Conservation (phyloP, 2,888 invertebrate genomes). For the Myopa testacea region DNA sequence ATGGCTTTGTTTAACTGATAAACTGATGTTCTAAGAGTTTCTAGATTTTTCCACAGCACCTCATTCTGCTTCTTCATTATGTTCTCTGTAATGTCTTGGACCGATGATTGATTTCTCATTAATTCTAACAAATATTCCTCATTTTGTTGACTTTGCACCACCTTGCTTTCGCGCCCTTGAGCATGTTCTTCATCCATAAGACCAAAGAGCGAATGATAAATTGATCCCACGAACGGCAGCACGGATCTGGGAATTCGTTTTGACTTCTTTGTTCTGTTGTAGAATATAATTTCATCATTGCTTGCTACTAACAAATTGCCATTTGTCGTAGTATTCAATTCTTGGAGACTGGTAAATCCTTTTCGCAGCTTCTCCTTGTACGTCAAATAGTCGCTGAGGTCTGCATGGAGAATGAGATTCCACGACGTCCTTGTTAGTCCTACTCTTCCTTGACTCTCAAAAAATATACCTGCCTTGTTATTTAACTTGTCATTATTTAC, state of each 20-base stretch:
- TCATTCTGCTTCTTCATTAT: too few species aligned
- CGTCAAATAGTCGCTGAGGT: background rate
- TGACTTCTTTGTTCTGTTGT: background rate
- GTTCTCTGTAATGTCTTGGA: too few species aligned
- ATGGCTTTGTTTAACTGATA: background rate
- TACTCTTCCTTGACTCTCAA: background rate
- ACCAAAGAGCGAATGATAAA: background rate
- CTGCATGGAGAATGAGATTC: background rate
- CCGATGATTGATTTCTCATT: too few species aligned
- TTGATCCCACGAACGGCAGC: slow-evolving; percentile 6
- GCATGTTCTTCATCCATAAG: slow-evolving; percentile 1
- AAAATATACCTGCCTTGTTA: background rate
- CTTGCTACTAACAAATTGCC: background rate
- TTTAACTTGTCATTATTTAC: background rate
- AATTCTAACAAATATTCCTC: too few species aligned
- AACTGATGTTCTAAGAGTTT: background rate
- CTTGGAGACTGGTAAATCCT: background rate
- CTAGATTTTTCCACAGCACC: too few species aligned
- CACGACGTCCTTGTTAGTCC: slow-evolving; percentile 3
- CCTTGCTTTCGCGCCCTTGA: background rate
- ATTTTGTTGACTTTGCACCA: background rate
- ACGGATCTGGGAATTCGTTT: background rate
- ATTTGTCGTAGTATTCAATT: slow-evolving; percentile 1
- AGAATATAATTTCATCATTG: background rate
- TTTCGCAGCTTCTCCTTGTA: slow-evolving; percentile 9